phyloP scores from a whole-genome alignment of 2,113 vertebrate genomes.

The Hemiprocne comata region DNA sequence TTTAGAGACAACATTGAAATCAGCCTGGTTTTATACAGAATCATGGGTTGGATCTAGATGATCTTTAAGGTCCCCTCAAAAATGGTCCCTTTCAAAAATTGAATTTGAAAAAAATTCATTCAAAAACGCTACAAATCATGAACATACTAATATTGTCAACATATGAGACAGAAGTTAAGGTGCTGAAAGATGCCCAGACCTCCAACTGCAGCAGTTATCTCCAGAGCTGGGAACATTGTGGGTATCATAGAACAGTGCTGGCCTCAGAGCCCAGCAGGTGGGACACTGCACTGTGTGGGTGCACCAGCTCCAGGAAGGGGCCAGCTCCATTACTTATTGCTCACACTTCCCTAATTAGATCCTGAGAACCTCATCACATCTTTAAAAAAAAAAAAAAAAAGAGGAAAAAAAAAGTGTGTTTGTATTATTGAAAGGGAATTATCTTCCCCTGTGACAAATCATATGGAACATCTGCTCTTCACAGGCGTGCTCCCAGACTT shows the following conservation, averaged over 20 bases:
- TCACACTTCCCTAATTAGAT: too few relatives aligned
- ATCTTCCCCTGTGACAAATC: neutral
- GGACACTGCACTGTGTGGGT: rapidly evolving
- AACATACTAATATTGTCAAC: neutral
- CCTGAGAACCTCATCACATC: neutral
- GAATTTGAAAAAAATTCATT: neutral
- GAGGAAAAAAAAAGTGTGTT: neutral
- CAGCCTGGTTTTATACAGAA: neutral
- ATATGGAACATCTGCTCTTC: neutral
- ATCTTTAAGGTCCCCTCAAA: too few relatives aligned
- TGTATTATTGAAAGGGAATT: neutral
- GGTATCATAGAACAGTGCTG: neutral
- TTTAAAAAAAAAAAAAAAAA: too few relatives aligned
- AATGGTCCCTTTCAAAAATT: too few relatives aligned
- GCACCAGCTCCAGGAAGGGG: neutral
- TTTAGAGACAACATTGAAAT: neutral
- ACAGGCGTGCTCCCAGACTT: neutral
- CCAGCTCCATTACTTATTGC: neutral
- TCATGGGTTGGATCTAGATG: too few relatives aligned
- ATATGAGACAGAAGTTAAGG: neutral
- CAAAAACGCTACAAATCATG: neutral
- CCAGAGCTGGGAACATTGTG: neutral
- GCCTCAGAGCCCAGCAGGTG: neutral
- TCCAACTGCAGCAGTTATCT: neutral
- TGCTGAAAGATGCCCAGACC: neutral